Evolutionary conservation across 2,888 invertebrate species (phyloP).

Genomic region (Atethmia centrago): DNA sequence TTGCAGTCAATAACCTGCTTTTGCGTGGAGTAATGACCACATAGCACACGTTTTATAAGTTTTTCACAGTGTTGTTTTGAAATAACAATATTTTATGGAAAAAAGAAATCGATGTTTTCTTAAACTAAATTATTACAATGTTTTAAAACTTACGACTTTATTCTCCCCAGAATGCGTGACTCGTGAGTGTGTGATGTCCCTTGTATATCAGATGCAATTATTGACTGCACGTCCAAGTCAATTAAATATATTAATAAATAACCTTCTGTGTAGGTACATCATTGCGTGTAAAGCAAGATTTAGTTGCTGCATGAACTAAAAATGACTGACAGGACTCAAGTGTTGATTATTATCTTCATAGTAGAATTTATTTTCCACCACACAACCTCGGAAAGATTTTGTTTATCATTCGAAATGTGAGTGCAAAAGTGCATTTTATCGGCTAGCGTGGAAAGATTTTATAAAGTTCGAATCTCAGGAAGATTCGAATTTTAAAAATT

Average conservation of each 20-base stretch:
- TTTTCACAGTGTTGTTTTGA: background rate
- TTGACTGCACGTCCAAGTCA: constrained; percentile 6
- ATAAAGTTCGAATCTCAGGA: background rate
- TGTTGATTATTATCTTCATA: constrained; percentile 13
- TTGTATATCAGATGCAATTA: constrained; percentile 3
- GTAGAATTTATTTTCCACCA: constrained; percentile 19
- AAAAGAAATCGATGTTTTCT: background rate
- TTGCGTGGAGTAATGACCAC: constrained; percentile 2
- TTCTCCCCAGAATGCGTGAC: background rate
- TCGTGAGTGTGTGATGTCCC: background rate
- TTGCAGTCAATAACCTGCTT: constrained; percentile 32
- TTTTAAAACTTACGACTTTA: background rate
- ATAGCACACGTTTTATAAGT: background rate
- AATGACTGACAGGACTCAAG: background rate
- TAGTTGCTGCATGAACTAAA: background rate
- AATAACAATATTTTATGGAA: background rate
- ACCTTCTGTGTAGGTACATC: constrained; percentile 3
- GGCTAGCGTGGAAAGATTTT: background rate
- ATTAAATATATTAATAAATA: constrained; percentile 23
- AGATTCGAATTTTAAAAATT: too few species aligned
- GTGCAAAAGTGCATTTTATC: background rate
- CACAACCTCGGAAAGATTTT: background rate
- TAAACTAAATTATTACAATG: background rate
- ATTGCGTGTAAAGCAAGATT: constrained; percentile 14
- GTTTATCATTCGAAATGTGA: background rate